Evolutionary conservation across 2,113 vertebrate species (phyloP).

Genomic region (Podarcis raffonei): DNA sequence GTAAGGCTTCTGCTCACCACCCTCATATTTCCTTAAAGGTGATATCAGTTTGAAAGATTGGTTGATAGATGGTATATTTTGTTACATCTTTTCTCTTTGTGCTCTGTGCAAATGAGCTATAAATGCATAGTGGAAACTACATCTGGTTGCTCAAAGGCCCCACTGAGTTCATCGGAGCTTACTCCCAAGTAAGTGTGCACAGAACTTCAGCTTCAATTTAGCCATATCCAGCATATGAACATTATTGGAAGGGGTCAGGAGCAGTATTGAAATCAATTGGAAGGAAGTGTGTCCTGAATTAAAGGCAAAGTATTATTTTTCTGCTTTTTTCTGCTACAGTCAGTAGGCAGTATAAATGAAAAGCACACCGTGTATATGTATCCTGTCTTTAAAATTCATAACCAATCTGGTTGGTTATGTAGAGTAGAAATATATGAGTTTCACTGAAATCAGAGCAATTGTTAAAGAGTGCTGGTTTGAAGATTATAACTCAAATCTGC

Average conservation of each 20-base stretch:
- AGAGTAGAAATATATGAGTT: background rate
- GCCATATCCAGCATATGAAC: constrained; percentile 1
- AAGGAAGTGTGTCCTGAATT: background rate
- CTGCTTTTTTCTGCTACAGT: background rate
- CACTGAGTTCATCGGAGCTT: background rate
- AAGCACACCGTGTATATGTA: background rate
- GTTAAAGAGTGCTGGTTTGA: background rate
- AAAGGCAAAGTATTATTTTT: constrained; percentile 25
- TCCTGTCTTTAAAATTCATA: background rate
- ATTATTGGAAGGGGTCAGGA: too few relatives aligned
- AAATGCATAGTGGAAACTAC: background rate
- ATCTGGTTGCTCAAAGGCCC: background rate
- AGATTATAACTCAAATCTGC: background rate
- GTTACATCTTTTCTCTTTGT: constrained; percentile 68
- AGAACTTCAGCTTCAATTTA: constrained; percentile 23
- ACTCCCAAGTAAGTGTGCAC: background rate
- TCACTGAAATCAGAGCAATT: background rate
- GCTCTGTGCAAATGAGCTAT: constrained; percentile 45
- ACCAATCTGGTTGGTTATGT: background rate
- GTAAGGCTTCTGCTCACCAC: too few relatives aligned
- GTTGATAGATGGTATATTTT: constrained; percentile 68
- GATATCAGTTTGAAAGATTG: constrained; percentile 56
- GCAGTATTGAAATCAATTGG: background rate
- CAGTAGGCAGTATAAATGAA: background rate
- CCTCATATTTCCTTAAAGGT: too few relatives aligned